Evolutionary conservation across 2,888 invertebrate genomes (phyloP).

Genomic region (Ypsolopha scabrella): DNA sequence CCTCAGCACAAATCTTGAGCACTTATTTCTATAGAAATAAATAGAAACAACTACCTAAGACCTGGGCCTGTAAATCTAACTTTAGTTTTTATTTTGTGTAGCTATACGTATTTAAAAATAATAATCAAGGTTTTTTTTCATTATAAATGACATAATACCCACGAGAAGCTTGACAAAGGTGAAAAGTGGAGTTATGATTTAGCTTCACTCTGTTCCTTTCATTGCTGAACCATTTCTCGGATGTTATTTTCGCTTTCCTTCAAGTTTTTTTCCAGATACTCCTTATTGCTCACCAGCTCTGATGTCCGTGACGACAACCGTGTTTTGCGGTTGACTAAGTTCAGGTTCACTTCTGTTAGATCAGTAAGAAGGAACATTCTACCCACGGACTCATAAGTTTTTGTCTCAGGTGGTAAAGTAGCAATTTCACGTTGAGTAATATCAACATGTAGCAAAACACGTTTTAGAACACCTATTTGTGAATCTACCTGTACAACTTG

Average conservation of each 20-base stretch:
- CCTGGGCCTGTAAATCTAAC: too few species aligned
- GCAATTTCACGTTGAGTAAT: slow-evolving; percentile 77
- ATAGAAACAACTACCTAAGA: too few species aligned
- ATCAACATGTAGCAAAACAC: slow-evolving; percentile 76
- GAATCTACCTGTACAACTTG: slow-evolving; percentile 82
- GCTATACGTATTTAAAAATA: too few species aligned
- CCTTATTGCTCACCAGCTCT: slow-evolving; percentile 79
- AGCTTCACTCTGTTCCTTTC: slow-evolving; percentile 58
- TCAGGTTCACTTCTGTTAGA: slow-evolving; percentile 72
- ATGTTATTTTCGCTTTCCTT: slow-evolving; percentile 89
- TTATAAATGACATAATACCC: neutral
- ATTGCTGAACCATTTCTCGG: slow-evolving; percentile 83
- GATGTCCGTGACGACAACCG: slow-evolving; percentile 75
- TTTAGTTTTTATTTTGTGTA: neutral
- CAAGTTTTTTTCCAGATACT: slow-evolving; percentile 83
- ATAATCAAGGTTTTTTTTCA: neutral
- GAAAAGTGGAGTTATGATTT: slow-evolving; percentile 17
- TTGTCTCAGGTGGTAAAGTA: slow-evolving; percentile 73
- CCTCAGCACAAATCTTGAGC: too few species aligned
- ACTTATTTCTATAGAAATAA: too few species aligned
- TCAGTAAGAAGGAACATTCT: slow-evolving; percentile 85
- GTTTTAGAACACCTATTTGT: slow-evolving; percentile 78
- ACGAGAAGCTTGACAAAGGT: too few species aligned
- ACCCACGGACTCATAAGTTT: slow-evolving; percentile 85
- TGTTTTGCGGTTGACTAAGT: slow-evolving; percentile 71